phyloP scores from a whole-genome alignment of 2,113 vertebrate genomes.

The Albula glossodonta region DNA sequence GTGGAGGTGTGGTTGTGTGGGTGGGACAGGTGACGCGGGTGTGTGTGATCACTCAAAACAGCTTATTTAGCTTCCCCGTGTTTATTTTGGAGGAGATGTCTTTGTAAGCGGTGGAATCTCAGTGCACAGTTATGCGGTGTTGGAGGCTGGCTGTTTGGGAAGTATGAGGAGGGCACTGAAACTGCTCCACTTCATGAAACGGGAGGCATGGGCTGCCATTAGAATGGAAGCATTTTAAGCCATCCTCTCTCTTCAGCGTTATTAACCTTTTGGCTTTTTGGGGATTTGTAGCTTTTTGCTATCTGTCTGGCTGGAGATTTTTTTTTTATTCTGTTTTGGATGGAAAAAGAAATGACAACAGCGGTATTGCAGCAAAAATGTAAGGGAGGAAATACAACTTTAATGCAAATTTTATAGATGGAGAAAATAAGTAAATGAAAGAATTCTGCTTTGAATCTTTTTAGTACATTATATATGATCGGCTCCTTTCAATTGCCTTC shows the following conservation, averaged over 20 bases:
- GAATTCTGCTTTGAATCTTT: background rate
- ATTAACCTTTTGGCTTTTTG: conserved; percentile 54
- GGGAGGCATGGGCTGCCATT: conserved; percentile 55
- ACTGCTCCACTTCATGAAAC: conserved; percentile 38
- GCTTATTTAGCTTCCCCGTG: conserved; percentile 60
- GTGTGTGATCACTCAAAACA: conserved; percentile 70
- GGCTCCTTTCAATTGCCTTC: conserved; percentile 52
- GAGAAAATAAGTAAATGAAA: background rate
- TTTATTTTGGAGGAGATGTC: conserved; percentile 47
- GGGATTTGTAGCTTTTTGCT: conserved; percentile 50
- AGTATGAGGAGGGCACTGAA: conserved; percentile 35
- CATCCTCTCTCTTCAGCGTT: conserved; percentile 57
- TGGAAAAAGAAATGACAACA: conserved; percentile 29
- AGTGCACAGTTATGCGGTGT: conserved; percentile 45
- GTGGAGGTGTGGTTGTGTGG: conserved; percentile 42
- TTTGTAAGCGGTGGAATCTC: conserved; percentile 43
- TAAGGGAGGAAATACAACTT: conserved; percentile 23
- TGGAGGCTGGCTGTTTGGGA: conserved; percentile 48
- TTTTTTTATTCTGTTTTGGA: background rate
- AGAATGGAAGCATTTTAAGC: conserved; percentile 15
- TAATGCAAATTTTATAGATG: background rate
- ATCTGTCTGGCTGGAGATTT: background rate
- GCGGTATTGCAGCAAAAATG: conserved; percentile 30
- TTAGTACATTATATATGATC: conserved; percentile 52
- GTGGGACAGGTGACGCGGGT: conserved; percentile 51